Evolutionary conservation across 2,797 vertebrate species (phyloP).

Genomic region (Pogoniulus pusillus): DNA sequence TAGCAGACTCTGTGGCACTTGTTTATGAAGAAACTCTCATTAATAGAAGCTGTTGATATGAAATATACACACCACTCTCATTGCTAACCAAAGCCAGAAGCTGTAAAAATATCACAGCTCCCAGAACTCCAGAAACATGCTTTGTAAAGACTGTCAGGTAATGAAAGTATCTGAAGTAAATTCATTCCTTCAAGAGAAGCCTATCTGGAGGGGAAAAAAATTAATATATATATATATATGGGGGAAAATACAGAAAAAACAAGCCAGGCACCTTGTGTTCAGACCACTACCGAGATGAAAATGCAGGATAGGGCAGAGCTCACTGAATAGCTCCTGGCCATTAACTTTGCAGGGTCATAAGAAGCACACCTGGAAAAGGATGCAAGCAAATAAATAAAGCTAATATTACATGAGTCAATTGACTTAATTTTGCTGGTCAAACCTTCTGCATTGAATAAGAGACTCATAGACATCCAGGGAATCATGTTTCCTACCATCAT

Average conservation of each 20-base stretch:
- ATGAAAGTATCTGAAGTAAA: neutral
- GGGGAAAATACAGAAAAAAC: neutral
- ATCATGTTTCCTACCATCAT: neutral
- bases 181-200: neutral
- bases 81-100: neutral
- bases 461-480: neutral
- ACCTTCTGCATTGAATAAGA: neutral
- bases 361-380: neutral
- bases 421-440: neutral
- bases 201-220: too few species aligned
- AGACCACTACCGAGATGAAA: neutral
- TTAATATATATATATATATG: too few species aligned
- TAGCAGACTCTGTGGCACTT: neutral
- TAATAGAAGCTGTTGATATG: neutral
- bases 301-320: neutral
- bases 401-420: neutral
- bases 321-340: neutral
- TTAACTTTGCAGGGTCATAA: neutral
- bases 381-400: neutral
- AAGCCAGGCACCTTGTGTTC: neutral
- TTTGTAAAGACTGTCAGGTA: neutral
- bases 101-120: neutral
- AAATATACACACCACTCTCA: neutral
- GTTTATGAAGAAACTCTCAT: neutral
- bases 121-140: neutral